A percentile compares a stretch with the other conserved stretches of the same genome.
phyloP scores from a whole-genome alignment of 2,113 vertebrate genomes.

The Anser cygnoides region DNA sequence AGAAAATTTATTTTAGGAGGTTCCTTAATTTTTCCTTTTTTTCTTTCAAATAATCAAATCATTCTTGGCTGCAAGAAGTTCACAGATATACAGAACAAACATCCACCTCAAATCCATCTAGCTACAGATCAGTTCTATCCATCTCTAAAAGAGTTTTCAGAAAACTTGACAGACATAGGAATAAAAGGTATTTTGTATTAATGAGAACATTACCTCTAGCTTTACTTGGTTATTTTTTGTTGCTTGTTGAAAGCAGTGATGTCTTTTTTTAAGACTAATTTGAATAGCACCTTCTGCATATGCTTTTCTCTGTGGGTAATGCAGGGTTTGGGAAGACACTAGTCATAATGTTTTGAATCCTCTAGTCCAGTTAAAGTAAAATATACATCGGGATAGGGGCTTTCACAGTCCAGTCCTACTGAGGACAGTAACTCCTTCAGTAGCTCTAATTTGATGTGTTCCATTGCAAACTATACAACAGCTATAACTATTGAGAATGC shows the following conservation, averaged over 20 bases:
- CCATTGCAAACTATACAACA: neutral
- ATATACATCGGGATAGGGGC: neutral
- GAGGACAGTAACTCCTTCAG: neutral
- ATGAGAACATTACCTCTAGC: neutral
- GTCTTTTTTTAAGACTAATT: neutral
- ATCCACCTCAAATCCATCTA: neutral
- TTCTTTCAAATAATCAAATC: neutral
- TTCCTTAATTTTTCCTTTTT: neutral
- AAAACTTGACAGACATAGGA: neutral
- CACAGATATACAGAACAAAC: neutral
- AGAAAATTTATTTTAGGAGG: neutral
- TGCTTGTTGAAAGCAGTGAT: neutral
- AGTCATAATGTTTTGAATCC: fast-evolving
- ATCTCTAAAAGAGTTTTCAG: neutral
- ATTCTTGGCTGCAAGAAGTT: neutral
- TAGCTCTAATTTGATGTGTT: neutral
- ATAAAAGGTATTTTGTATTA: neutral
- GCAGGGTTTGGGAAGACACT: neutral
- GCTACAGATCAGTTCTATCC: neutral
- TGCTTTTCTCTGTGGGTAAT: neutral
- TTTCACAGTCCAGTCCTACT: neutral
- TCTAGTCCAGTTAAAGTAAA: neutral
- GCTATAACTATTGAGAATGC: neutral
- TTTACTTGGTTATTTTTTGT: neutral
- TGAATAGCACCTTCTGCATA: neutral